Conservation (phyloP, 2,888 invertebrate genomes). For the Diaphora mendica region DNA sequence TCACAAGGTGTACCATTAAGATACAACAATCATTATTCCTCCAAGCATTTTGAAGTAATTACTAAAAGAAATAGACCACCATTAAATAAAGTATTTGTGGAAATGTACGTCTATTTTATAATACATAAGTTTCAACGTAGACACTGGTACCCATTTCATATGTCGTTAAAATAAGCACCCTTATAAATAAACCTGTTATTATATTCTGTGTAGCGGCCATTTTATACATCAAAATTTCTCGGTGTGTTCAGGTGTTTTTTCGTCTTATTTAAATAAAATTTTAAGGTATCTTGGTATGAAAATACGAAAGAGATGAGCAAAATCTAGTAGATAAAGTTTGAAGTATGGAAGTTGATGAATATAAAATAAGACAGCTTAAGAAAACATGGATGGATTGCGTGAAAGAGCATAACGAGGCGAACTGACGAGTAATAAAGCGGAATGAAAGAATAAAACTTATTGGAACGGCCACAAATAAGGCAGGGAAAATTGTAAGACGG, state of each 20-base stretch:
- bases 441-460: neutral
- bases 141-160: neutral
- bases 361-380: no score
- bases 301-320: no score
- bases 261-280: neutral
- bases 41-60: neutral
- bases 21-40: neutral
- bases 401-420: no score
- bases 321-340: no score
- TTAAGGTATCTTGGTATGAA: no score
- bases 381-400: no score
- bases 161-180: slow-evolving; percentile 4
- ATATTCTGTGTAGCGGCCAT: neutral
- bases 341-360: no score
- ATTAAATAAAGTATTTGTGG: neutral
- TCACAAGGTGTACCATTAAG: neutral
- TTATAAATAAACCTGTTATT: neutral
- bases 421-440: neutral
- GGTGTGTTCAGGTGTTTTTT: neutral
- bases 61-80: neutral
- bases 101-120: neutral
- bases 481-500: neutral
- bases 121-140: neutral
- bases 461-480: neutral
- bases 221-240: neutral